Conservation (phyloP, 2,888 invertebrate genomes). For the Drosophila fulvimacula region DNA sequence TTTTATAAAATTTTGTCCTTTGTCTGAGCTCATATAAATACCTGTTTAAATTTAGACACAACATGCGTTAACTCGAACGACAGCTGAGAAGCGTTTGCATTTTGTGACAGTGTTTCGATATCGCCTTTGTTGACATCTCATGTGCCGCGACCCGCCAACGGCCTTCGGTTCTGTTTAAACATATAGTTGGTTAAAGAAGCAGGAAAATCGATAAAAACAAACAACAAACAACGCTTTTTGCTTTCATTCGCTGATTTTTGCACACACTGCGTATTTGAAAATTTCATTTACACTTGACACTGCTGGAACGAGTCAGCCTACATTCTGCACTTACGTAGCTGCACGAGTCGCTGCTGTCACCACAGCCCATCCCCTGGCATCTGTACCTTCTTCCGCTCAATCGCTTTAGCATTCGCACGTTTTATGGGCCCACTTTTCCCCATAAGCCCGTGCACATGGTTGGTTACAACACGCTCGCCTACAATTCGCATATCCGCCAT, state of each 20-base stretch:
- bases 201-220: conserved; percentile 65
- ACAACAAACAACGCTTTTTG: conserved; percentile 37
- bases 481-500: conserved; percentile 47
- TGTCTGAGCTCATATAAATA: conserved; percentile 24
- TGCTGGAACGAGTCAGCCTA: conserved; percentile 47
- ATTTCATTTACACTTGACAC: conserved; percentile 77
- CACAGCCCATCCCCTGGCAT: too few relatives aligned
- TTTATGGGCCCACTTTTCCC: conserved; percentile 42
- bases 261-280: conserved; percentile 68
- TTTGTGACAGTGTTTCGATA: background rate
- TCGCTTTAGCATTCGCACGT: conserved; percentile 42
- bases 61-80: conserved; percentile 18
- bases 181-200: conserved; percentile 1
- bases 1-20: background rate
- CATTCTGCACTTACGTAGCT: conserved; percentile 12
- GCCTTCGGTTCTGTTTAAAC: conserved; percentile 12
- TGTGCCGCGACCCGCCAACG: conserved; percentile 44
- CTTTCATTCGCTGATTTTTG: conserved; percentile 53
- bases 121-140: conserved; percentile 13
- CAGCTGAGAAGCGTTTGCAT: background rate
- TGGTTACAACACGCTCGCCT: conserved; percentile 32
- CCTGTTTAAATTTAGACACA: conserved; percentile 43
- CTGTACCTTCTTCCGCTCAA: conserved; percentile 16
- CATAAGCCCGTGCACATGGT: conserved; percentile 27
- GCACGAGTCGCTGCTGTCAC: background rate